Conservation (phyloP, 2,113 vertebrate species). For the Abramis brama region DNA sequence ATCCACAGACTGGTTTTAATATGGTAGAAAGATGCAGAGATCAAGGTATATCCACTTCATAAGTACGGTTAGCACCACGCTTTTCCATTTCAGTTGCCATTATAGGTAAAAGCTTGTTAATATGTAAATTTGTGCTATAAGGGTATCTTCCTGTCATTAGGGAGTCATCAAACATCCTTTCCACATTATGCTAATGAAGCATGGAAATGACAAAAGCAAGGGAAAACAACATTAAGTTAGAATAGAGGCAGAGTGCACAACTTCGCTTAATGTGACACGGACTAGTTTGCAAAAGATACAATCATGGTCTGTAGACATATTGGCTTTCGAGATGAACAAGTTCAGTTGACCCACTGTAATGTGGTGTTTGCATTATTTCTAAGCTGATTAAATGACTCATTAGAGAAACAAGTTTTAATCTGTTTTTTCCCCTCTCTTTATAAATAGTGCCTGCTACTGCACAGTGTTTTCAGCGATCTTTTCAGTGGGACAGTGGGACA, state of each 20-base stretch:
- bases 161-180: constrained; percentile 74
- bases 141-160: constrained; percentile 74
- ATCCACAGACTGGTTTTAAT: constrained; percentile 55
- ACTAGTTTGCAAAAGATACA: constrained; percentile 34
- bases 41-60: constrained; percentile 61
- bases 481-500: not conserved
- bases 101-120: constrained; percentile 74
- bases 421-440: not conserved
- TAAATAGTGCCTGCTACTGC: not conserved
- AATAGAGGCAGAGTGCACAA: constrained; percentile 43
- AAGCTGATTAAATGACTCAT: constrained; percentile 11
- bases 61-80: constrained; percentile 54
- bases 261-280: constrained; percentile 45
- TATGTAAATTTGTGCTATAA: constrained; percentile 74
- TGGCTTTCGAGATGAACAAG: constrained; percentile 15
- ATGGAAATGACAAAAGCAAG: constrained; percentile 73
- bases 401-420: not conserved
- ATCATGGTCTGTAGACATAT: constrained; percentile 26
- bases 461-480: not conserved
- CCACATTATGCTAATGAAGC: constrained; percentile 76
- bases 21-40: constrained; percentile 60
- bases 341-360: constrained; percentile 38
- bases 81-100: constrained; percentile 45
- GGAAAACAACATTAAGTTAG: constrained; percentile 65
- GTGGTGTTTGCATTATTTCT: not conserved